Percentiles rank a stretch among this genome's conserved stretches.
Evolutionary conservation across 2,113 vertebrate species (phyloP).

Genomic region (Holacanthus passer): DNA sequence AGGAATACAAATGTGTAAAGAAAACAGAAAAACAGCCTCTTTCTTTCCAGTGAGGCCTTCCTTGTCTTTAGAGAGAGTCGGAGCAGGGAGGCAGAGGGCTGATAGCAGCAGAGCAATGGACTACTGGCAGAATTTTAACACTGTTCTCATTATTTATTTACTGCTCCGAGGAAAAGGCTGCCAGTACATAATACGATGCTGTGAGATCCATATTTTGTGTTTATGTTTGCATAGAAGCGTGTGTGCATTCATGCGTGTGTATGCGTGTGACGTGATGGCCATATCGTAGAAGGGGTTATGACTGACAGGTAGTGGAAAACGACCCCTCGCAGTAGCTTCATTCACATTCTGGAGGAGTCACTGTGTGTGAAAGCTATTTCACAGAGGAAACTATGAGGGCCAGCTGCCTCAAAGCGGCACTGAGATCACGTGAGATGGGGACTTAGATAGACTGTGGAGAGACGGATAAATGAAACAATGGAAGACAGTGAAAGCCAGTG

Average conservation of each 20-base stretch:
- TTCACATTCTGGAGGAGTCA: slow-evolving; percentile 70
- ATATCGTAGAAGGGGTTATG: slow-evolving; percentile 26
- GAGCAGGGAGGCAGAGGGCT: slow-evolving; percentile 36
- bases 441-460: slow-evolving; percentile 32
- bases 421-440: slow-evolving; percentile 41
- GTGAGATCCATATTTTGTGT: slow-evolving; percentile 29
- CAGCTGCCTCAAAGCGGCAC: slow-evolving; percentile 43
- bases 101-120: slow-evolving; percentile 45
- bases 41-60: slow-evolving; percentile 32
- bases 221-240: background rate
- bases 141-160: slow-evolving; percentile 84
- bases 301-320: slow-evolving; percentile 30
- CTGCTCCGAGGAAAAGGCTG: slow-evolving; percentile 46
- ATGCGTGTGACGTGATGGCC: slow-evolving; percentile 14
- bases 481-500: slow-evolving; percentile 5
- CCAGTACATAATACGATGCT: slow-evolving; percentile 49
- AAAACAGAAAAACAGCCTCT: slow-evolving; percentile 10
- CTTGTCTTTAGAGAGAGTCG: slow-evolving; percentile 39
- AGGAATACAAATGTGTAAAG: slow-evolving; percentile 22
- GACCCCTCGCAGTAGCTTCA: slow-evolving; percentile 53
- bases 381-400: slow-evolving; percentile 48
- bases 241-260: background rate
- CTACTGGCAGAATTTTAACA: slow-evolving; percentile 80
- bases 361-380: slow-evolving; percentile 59
- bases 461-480: slow-evolving; percentile 26